Conservation (phyloP, 2,113 vertebrate genomes). For the Hydrochoerus hydrochaeris region DNA sequence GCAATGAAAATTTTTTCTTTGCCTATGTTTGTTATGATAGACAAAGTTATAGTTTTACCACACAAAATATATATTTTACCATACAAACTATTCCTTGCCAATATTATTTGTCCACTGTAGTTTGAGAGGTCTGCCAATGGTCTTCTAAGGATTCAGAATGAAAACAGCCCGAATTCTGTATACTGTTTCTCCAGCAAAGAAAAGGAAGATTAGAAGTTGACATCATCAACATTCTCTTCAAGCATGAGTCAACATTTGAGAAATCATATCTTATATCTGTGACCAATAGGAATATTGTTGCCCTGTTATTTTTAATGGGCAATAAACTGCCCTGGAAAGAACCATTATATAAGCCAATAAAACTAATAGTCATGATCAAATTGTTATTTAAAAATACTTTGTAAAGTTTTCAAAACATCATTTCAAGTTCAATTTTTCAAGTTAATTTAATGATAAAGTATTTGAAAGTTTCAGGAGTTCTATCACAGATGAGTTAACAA, state of each 20-base stretch:
- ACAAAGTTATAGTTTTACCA: not conserved
- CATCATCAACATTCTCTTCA: not conserved
- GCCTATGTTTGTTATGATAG: not conserved
- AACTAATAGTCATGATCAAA: not conserved
- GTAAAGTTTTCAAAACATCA: not conserved
- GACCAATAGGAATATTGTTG: not conserved
- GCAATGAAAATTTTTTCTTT: not conserved
- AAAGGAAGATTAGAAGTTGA: not conserved
- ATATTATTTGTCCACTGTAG: not conserved
- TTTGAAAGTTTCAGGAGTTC: not conserved
- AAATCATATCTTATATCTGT: not conserved
- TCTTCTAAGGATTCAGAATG: not conserved
- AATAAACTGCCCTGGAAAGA: not conserved
- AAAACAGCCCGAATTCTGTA: not conserved
- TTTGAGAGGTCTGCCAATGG: not conserved
- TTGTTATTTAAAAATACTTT: not conserved
- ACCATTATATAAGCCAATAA: not conserved
- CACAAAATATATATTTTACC: not conserved
- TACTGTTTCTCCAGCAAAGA: not conserved
- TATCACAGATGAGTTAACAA: not conserved
- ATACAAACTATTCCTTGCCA: not conserved
- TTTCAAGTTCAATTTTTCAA: not conserved
- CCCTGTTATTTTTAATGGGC: not conserved
- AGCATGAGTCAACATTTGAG: not conserved
- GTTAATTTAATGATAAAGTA: not conserved